phyloP scores from a whole-genome alignment of 2,113 vertebrate species.

The Xyrauchen texanus region DNA sequence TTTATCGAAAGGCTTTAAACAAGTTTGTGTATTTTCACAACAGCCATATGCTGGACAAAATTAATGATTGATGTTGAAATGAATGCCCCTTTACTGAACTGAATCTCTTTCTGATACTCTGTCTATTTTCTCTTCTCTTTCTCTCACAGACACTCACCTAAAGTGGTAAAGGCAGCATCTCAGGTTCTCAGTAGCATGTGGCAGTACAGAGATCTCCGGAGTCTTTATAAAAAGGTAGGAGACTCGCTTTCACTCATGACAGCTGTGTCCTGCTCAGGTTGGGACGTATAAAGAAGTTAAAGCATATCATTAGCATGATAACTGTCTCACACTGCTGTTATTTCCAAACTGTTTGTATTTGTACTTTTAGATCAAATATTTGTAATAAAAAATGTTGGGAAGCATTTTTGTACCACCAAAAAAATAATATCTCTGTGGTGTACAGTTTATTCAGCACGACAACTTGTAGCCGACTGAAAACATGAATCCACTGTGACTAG shows the following conservation, averaged over 20 bases:
- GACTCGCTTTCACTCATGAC: background rate
- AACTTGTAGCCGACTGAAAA: background rate
- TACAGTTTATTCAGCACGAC: conserved; percentile 29
- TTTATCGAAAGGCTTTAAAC: background rate
- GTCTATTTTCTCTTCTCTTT: background rate
- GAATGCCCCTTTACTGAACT: background rate
- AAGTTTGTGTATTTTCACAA: background rate
- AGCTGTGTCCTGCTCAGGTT: background rate
- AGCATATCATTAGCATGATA: conserved; percentile 1
- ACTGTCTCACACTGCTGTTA: background rate
- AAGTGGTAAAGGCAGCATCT: conserved; percentile 99
- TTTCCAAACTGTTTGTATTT: background rate
- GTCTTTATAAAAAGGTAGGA: conserved; percentile 99
- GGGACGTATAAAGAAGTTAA: too few relatives aligned
- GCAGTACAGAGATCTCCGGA: conserved; percentile 99
- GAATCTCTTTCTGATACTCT: conserved; percentile 33
- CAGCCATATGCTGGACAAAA: background rate
- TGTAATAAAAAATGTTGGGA: background rate
- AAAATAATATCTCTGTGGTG: conserved; percentile 7
- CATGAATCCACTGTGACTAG: conserved; percentile 20
- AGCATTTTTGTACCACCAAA: background rate
- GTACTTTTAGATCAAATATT: conserved; percentile 14
- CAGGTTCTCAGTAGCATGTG: conserved; percentile 99
- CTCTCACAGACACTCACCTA: conserved; percentile 88
- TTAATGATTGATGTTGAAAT: background rate